Base-by-base conservation (phyloP, 2,113 vertebrate species). In the Ploceus nigricollis region DNA sequence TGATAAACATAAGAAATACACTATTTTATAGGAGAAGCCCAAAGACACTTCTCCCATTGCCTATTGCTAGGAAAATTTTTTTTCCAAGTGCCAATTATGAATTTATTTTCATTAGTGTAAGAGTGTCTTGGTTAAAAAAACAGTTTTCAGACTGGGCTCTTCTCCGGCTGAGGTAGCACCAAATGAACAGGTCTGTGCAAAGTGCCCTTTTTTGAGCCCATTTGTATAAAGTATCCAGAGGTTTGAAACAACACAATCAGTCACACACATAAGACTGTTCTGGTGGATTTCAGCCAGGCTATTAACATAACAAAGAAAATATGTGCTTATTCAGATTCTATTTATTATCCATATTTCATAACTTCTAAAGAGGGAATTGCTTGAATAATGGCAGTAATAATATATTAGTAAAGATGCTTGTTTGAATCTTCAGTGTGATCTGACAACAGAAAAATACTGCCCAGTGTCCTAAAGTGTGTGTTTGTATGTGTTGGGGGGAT, bases 231-330 rank as follows among this genome's bases (percentile, higher is more conserved):
- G 42, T 39, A 63, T 40, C 40, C 77, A 84, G 64, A 81, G 31
- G 56, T 87, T 64, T 75, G 68, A 51, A 95, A 78, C 47, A 75
- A 87, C 91, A 68, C 47, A 63, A 53, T 76, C 58, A 60, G 40
- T 44, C 0, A 0, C 44, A 58, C 44, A 80, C 33, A 63, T 39
- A 81, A 64, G 30, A 54, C 25, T 93, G 37, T 75, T 84, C 48
- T 68, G 48, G 23, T 91, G 65, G 72, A 84, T 72, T 84, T 90
- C 64, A 79, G 77, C 84, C 93, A 91, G 61, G n/a, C 31, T 40
- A 89, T 96, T 97, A 93, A 45, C 94, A 95, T 79, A 91, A 96
- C 89, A 97, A 94, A 95, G 90, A 90, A 95, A 93, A 89, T 40
- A 94, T 53, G 40, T 93, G 48, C 66, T 95, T 93, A 76, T 64